Percentiles rank a stretch among this genome's conserved stretches.
These are phyloP conservation scores for Odontothrips loti DNA, from an alignment of 2,888 invertebrate species.

Conservation along the genomic window DNA sequence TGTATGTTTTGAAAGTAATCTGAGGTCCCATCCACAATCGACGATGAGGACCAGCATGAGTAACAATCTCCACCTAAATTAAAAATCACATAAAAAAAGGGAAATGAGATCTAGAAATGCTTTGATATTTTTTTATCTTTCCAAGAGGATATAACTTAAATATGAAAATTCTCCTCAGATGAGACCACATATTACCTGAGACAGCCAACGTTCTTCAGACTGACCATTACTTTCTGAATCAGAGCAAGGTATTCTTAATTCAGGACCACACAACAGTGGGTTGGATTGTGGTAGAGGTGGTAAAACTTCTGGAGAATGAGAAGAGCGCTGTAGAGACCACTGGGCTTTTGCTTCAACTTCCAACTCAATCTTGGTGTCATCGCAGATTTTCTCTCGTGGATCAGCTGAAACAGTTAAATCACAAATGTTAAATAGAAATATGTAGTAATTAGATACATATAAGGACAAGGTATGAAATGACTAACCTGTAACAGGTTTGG, in stretches of 20 bases:
- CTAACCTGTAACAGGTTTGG: constrained; percentile 58
- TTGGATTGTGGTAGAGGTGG: constrained; percentile 71
- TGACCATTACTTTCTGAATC: constrained; percentile 39
- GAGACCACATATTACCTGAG: too few species aligned
- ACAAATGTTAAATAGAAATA: too few species aligned
- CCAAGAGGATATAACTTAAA: too few species aligned
- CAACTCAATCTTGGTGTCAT: constrained; percentile 81
- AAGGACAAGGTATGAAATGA: constrained; percentile 31
- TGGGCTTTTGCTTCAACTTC: constrained; percentile 82
- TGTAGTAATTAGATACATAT: not conserved
- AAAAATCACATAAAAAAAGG: constrained; percentile 20
- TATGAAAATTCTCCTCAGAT: too few species aligned
- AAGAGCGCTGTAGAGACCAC: constrained; percentile 75
- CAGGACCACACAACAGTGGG: constrained; percentile 52
- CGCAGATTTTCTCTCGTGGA: constrained; percentile 79
- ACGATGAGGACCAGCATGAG: constrained; percentile 92
- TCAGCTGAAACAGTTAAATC: constrained; percentile 50
- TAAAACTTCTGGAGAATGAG: constrained; percentile 55
- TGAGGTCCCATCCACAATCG: constrained; percentile 99
- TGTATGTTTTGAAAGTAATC: constrained; percentile 93
- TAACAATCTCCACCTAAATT: constrained; percentile 86
- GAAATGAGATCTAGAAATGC: too few species aligned
- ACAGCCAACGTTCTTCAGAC: constrained; percentile 80
- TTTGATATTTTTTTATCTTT: too few species aligned
- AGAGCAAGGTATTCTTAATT: constrained; percentile 38